Percentiles rank a stretch among this genome's conserved stretches.
phyloP scores from a whole-genome alignment of 2,113 vertebrate species.

The Chauna torquata region DNA sequence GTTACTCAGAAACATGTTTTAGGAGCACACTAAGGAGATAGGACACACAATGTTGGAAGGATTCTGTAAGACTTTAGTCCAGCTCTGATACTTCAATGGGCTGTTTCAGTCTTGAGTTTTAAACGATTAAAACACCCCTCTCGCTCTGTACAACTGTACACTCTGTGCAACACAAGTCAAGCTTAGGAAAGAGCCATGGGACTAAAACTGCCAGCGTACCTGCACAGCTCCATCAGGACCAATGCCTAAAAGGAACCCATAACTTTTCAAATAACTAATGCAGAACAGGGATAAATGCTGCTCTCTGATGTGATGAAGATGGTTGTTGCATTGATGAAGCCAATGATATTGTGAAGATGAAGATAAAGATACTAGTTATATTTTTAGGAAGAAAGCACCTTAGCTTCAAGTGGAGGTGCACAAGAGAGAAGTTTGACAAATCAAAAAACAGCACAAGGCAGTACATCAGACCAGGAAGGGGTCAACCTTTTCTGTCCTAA shows the following conservation, averaged over 20 bases:
- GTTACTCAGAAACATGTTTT: neutral
- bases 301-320: neutral
- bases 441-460: neutral
- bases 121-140: neutral
- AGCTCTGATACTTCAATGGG: neutral
- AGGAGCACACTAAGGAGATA: neutral
- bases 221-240: neutral
- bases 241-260: neutral
- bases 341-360: neutral
- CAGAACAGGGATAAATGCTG: neutral
- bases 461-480: neutral
- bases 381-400: neutral
- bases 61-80: neutral
- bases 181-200: neutral
- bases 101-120: neutral
- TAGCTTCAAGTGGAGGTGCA: neutral
- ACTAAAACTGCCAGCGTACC: neutral
- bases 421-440: neutral
- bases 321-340: neutral
- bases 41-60: neutral
- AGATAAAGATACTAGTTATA: neutral
- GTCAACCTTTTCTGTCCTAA: neutral
- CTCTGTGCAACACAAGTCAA: neutral
- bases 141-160: neutral
- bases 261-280: neutral